Evolutionary conservation across 2,888 invertebrate species (phyloP), one percentile per base, ranked within the genome.

Genomic region (Myathropa florea): DNA sequence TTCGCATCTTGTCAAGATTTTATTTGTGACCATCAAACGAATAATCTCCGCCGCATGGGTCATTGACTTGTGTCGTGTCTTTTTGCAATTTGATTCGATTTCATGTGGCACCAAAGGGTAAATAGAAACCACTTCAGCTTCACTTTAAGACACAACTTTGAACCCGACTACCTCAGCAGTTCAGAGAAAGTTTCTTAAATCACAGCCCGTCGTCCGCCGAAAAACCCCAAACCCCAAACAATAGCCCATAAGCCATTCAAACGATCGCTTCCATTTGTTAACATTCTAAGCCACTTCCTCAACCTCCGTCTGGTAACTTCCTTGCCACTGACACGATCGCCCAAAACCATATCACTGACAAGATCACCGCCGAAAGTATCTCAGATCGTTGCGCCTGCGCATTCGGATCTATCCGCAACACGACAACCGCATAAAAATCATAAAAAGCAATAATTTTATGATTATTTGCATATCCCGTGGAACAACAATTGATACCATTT

Each of bases 401-500:
- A 55, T 53, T 64, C 63, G 61, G 63, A 82, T 65, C 53, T 39
- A 18, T 33, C 23, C 10, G 71, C 55, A 63, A 77, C 81, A 85
- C 81, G 78, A 83, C 78, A 65, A 59, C 4, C 67, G 33, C 81
- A 81, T 64, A 78, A 78, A 71, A 82, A 68, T 78, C 82, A 85
- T 85, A 81, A 68, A 67, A 70, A 61, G 36, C 39, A 73, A 86
- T 82, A 70, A 75, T 83, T 86, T 78, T 82, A 71, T 79, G 78
- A 83, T 71, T 75, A 83, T 86, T 83, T 86, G 86, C 83, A 86
- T 79, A 86, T 71, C 59, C 68, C 72, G 57, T 60, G 82, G 21
- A 81, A 81, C 76, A 61, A 77, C 77, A 85, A 82, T 82, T 78
- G 82, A 82, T 85, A 77, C 73, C 68, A 70, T 82, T 85, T 81